Evolutionary conservation across 2,113 vertebrate genomes (phyloP), one percentile per base, ranked within the genome.

Genomic region (Trematocara variabile): DNA sequence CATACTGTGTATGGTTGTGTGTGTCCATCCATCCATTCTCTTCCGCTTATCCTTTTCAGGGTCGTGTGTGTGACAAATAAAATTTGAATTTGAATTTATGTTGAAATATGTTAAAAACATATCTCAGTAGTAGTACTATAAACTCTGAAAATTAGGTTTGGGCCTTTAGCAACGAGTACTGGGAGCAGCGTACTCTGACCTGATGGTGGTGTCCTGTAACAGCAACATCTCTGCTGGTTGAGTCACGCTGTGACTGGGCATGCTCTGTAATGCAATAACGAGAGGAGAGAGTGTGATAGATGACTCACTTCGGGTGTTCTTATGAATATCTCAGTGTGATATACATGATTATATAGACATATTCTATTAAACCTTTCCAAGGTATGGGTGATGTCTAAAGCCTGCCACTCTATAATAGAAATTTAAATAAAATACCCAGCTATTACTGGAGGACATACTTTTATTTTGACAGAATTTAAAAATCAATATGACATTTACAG

Each of bases 271-370:
- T 90, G 65, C 30, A 80, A 88, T 88, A 60, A 86, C 25, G 28
- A 81, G 53, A 82, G 30, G 56, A 54, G 37, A 78, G 20, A 78
- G 54, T 79, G 68, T 44, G 85, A 91, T 56, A 34, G 87, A 90
- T 93, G 94, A 95, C 85, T 94, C 93, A 95, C 81, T 86, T 81
- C 1, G 77, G 46, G 84, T 93, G 88, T 91, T 87, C 81, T 77
- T n/a, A 22, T 81, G 88, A 90, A 91, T 95, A 93, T 90, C 33
- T 93, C 88, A 90, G 78, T 20, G 80, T 85, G 83, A 90, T 93
- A 81, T 88, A 80, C 73, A 56, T 86, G 81, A 89, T 93, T 89
- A 89, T 81, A 86, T 22, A 68, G 81, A 88, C 82, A 65, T 65
- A 48, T 90, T 65, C 56, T 68, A 44, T 79, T 56, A 30, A 60